Evolutionary conservation across 2,888 invertebrate genomes (phyloP), one percentile per base, ranked within the genome.

Genomic region (Sialis lutaria): DNA sequence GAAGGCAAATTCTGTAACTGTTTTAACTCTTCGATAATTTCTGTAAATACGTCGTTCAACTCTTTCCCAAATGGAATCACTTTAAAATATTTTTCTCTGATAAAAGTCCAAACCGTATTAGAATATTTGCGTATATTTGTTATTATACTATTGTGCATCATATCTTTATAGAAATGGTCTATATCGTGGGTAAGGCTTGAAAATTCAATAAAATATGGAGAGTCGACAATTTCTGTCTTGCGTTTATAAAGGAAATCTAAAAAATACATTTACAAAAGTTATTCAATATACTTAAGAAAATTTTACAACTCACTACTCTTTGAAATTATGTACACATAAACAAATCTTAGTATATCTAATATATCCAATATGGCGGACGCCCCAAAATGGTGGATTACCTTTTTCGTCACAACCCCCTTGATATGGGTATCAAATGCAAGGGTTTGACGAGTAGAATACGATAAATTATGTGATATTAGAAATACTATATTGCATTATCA

Each of bases 121-220:
- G 75, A 72, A 63, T 89, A 89, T 58, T 87, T 88, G 58, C 77
- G 78, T 34, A 87, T 69, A 59, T 85, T 87, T 0, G 82, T 82
- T 30, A 87, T 68, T 0, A 84, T 71, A 55, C 87, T 87, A 58
- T 88, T 82, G 48, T 77, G 75, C 44, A 77, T 74, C 6, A 89
- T 70, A 55, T 89, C 88, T 48, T 78, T 77, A 60, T 87, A 88
- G 44, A 89, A 72, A 48, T 72, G 74, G 58, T 89, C 88, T 52
- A 88, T 67, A 58, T 89, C 86, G 54, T 83, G 82, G 0, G 85
- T 82, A 54, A 89, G 79, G 49, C 83, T 80, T 1, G 83, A 75
- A 8, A 88, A 79, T 55, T 82, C 80, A 53, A 79, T 80, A 58
- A 86, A 89, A 56, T 87, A 88, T 0, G 84, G 82, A 1, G 85